Conservation (phyloP, 2,888 invertebrate species). For the Eupithecia abbreviata region DNA sequence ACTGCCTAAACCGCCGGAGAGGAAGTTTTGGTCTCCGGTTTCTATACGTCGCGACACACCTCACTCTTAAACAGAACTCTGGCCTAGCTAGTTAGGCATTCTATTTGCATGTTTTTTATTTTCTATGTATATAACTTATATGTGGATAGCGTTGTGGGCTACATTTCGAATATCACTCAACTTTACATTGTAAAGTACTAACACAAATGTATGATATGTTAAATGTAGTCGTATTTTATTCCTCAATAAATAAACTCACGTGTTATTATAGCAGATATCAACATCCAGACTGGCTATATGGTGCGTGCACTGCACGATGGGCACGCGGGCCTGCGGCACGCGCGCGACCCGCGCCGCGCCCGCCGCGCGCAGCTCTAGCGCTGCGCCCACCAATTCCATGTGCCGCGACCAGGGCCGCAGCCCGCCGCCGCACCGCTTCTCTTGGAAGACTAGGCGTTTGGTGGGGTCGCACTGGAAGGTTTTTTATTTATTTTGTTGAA, state of each 20-base stretch:
- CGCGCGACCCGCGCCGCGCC: conserved; percentile 88
- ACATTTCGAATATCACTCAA: no score
- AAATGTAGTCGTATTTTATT: no score
- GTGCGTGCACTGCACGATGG: conserved; percentile 94
- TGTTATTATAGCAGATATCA: conserved; percentile 92
- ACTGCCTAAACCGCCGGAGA: no score
- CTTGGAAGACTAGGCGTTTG: conserved; percentile 70
- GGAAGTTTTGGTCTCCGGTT: no score
- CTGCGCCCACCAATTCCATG: conserved; percentile 88
- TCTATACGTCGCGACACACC: no score
- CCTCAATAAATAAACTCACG: conserved; percentile 81
- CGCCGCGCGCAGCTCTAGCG: conserved; percentile 89
- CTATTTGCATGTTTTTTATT: no score
- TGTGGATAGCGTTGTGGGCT: no score
- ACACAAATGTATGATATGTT: no score
- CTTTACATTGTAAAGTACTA: no score
- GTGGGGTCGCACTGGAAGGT: conserved; percentile 49
- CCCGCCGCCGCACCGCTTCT: conserved; percentile 70
- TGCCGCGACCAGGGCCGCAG: conserved; percentile 87
- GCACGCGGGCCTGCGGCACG: conserved; percentile 93
- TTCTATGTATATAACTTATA: no score
- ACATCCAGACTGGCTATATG: conserved; percentile 89
- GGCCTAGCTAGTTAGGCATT: no score
- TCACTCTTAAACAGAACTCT: no score
- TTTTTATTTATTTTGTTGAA: neutral